Evolutionary conservation across 2,797 vertebrate species (phyloP).

Genomic region (Galaxias olidus): DNA sequence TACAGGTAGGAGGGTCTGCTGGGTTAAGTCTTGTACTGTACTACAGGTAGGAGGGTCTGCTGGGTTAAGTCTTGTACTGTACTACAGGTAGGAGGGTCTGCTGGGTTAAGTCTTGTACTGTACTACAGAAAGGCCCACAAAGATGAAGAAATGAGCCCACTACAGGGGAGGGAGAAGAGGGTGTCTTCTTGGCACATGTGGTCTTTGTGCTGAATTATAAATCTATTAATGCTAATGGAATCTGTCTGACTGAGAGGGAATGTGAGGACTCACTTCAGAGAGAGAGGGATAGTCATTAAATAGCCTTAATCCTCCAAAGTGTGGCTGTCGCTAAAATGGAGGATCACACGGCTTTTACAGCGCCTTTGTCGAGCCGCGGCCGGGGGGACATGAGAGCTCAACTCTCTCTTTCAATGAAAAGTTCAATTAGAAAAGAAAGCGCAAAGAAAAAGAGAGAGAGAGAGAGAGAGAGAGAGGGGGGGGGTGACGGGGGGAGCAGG

Average conservation of each 20-base stretch:
- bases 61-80: constrained; percentile 28
- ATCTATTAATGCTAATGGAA: constrained; percentile 72
- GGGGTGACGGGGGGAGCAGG: constrained; percentile 18
- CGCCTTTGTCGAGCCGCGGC: constrained; percentile 81
- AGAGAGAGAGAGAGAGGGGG: constrained; percentile 37
- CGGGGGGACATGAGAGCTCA: constrained; percentile 80
- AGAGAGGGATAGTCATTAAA: constrained; percentile 89
- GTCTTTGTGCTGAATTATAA: constrained; percentile 58
- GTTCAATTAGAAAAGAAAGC: constrained; percentile 83
- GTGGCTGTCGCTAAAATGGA: constrained; percentile 87
- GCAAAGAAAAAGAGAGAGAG: constrained; percentile 61
- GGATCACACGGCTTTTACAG: constrained; percentile 87
- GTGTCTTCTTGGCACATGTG: constrained; percentile 52
- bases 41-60: constrained; percentile 52
- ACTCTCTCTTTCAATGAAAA: constrained; percentile 85
- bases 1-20: no score
- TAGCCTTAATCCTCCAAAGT: constrained; percentile 92
- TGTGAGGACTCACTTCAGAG: constrained; percentile 84
- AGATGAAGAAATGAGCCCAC: constrained; percentile 17
- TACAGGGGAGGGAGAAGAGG: constrained; percentile 15
- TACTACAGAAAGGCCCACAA: no score
- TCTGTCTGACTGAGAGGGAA: constrained; percentile 77
- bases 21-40: no score
- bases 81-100: constrained; percentile 40
- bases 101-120: constrained; percentile 31